These are phyloP conservation scores for Tragelaphus buxtoni DNA, from an alignment of 2,113 vertebrate genomes.

Conservation along the genomic window DNA sequence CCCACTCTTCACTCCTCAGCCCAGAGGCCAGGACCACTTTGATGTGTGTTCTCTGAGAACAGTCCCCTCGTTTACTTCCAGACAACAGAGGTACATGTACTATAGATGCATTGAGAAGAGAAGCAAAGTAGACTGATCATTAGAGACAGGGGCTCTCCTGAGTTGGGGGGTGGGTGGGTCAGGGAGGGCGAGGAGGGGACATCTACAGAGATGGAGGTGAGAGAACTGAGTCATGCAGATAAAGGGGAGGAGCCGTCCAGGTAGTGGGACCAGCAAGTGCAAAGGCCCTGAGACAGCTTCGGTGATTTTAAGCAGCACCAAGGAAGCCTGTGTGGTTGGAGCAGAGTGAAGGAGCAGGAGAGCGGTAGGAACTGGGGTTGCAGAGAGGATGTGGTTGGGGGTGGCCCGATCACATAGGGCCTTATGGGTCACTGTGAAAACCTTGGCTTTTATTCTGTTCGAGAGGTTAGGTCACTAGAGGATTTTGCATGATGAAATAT, in stretches of 20 bases:
- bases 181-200: background rate
- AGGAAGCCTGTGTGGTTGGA: background rate
- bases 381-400: background rate
- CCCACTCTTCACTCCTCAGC: background rate
- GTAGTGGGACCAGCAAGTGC: background rate
- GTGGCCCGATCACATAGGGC: background rate
- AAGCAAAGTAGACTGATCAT: rapidly evolving
- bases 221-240: background rate
- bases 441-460: background rate
- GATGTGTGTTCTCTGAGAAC: background rate
- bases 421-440: background rate
- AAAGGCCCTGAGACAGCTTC: background rate
- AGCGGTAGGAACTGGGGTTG: background rate
- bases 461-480: background rate
- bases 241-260: background rate
- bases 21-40: background rate
- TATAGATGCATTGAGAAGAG: rapidly evolving
- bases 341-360: background rate
- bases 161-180: rapidly evolving
- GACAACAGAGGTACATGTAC: rapidly evolving
- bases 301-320: background rate
- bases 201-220: background rate
- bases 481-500: background rate
- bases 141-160: background rate
- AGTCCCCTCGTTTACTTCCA: background rate